Base-by-base conservation (phyloP, 92 coral and sea anemone species). In the Hydrozoanthus gracilis region DNA sequence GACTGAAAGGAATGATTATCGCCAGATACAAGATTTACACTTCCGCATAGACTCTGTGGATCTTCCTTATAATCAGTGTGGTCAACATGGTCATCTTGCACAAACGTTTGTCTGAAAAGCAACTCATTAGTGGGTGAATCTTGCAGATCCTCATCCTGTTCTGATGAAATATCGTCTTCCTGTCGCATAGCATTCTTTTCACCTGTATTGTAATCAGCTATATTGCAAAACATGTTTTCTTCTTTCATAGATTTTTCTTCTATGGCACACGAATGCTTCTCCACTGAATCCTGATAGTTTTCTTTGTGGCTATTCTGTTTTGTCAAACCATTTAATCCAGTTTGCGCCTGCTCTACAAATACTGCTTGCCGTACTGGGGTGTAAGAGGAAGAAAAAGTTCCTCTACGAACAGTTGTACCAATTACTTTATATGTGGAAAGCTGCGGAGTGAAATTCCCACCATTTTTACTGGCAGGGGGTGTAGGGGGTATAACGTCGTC, bases 401-500 rank as follows among this genome's bases (percentile, higher is more conserved):
- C 52, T 46, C 45, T 64, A 46, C 17, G 44, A 46, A n/a, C 18
- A 61, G 39, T 75, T 3, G 56, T 48, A 13, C 72, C 68, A 66
- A 50, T 47, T 27, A 27, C 64, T 55, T 67, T 82, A 54, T 64
- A 54, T 3, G 50, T 12, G 39, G 80, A 13, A 82, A 45, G 50
- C 5, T 69, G 18, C 3, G 65, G 49, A 27, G 79, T 7, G 7
- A 44, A 18, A 62, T 51, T 67, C n/a, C 6, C 14, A 35, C 64
- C 60, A 48, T 77, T 55, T 70, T 83, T 60, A 14, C 68, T 35
- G 14, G 52, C 71, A 27, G 91, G 93, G 46, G 93, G 93, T 51
- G 93, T 91, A 13, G 93, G 93, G 10, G 93, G 93, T 50, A 91
- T 91, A n/a, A 91, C 71, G 27, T 91, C 93, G 84, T 80, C 86